Evolutionary conservation across 2,888 invertebrate genomes (phyloP), one percentile per base, ranked within the genome.

Genomic region (Catocala sponsa): DNA sequence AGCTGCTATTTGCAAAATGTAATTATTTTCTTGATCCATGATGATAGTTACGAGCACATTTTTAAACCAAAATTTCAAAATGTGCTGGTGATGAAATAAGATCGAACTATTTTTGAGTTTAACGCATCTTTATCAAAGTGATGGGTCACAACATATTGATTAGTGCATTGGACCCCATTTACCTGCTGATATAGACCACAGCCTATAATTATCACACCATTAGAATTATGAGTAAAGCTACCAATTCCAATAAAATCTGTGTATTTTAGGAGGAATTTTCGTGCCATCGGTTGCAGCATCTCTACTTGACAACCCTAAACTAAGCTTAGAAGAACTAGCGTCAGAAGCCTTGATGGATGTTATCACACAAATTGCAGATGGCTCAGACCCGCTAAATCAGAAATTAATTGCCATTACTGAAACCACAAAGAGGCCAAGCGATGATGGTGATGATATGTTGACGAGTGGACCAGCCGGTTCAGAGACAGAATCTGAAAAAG

Each of bases 321-420:
- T 91, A 71, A 88, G 82, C 87, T 91, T 83, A 85, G 91, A 91
- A 68, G 96, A 96, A 79, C 84, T 97, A 56, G 95, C 96, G 58
- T 95, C 96, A 41, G 95, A 96, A 84, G 95, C 96, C 54, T 84
- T 97, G 50, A 96, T 96, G 95, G 97, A 97, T 84, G 93, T 96
- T 51, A 87, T 96, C 67, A 91, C 91, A 53, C 95, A 95, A 87
- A 95, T 96, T 76, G 89, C 94, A 6, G 95, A 95, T 69, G 95
- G 95, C 35, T 91, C 94, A 51, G 95, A 95, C 81, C 95, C 95
- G 6, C 85, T 96, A 12, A 95, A 95, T 71, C 95, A 94, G 88
- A 95, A 85, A 87, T 72, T 90, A 43, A 85, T 91, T 51, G 90
- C 91, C 11, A 84, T 93, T 66, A 86, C 90, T 47, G 91, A 92